Evolutionary conservation across 1,140 invertebrate genomes (phyloP), one percentile per base, ranked within the genome.

Genomic region (Neodiprion lecontei): DNA sequence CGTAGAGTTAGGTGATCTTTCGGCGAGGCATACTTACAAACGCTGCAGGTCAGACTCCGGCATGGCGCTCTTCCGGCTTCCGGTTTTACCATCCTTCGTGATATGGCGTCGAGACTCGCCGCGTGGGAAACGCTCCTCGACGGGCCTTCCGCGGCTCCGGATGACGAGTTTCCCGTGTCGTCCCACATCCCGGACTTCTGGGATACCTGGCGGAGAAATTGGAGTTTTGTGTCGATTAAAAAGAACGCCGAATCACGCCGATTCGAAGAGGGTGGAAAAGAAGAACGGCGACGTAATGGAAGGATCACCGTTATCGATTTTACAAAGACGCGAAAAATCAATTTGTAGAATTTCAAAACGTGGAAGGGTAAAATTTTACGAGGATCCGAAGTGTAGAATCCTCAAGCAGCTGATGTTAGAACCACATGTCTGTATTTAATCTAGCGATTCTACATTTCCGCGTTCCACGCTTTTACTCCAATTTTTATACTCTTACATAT

Each of bases 101-200:
- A 89, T 75, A 91, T 91, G 50, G 90, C 89, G 79, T 91, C 90
- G 76, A 91, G 79, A 79, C 90, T 91, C 40, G 90, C 89, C 9
- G 90, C 90, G 72, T 91, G 90, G 10, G 90, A 88, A 1, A 89
- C 87, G 74, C 85, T 88, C 21, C 86, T 81, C 9, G 86, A 88
- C 0, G 86, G 84, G 11, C 85, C 84, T 14, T 87, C 86, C 68
- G 81, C 83, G 70, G 73, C 83, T 14, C 80, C 82, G 47, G 84
- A 83, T 47, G 86, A 83, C 8, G 85, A 85, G 67, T 86, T 85
- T 17, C 21, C 48, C 10, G 75, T 76, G 7, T 85, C 84, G 9
- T 88, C 87, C 86, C 87, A 88, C 9, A 86, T 80, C 10, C 85
- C 86, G 4, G 86, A 88, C 69, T 87, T 88, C 67, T 87, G 86